Percentiles rank a stretch among this genome's conserved stretches.
phyloP scores from a whole-genome alignment of 2,113 vertebrate species.

The Thamnophis sirtalis region DNA sequence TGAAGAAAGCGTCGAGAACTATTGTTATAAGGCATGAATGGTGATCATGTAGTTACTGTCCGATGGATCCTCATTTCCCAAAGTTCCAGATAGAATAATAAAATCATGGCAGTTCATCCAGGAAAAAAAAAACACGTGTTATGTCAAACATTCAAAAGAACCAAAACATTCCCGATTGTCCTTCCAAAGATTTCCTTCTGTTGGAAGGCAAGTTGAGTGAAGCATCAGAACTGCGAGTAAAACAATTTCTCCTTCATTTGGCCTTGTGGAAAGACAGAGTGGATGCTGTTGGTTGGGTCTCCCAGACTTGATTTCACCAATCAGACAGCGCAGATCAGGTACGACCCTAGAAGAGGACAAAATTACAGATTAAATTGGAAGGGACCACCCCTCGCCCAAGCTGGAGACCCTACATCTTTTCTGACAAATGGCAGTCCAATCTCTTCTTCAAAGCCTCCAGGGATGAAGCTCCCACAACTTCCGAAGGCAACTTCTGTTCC shows the following conservation, averaged over 20 bases:
- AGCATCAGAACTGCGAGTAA: neutral
- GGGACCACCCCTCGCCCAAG: too few species aligned
- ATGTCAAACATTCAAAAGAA: neutral
- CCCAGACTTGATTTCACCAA: neutral
- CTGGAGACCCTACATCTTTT: too few species aligned
- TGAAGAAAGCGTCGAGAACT: neutral
- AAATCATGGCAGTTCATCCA: neutral
- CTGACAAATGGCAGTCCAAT: too few species aligned
- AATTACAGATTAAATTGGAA: neutral
- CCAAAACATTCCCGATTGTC: neutral
- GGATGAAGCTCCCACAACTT: too few species aligned
- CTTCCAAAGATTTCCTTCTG: neutral
- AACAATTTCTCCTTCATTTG: neutral
- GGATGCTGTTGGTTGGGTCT: neutral
- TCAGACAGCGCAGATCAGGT: neutral
- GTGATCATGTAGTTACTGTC: neutral
- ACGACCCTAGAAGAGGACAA: neutral
- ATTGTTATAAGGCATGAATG: too few species aligned
- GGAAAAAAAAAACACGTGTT: neutral
- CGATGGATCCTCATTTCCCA: neutral
- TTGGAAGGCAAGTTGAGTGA: neutral
- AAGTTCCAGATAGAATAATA: too few species aligned
- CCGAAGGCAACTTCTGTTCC: too few species aligned
- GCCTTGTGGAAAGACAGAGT: neutral
- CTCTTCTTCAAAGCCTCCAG: too few species aligned